Evolutionary conservation across 2,888 invertebrate species (phyloP).

Genomic region (Coenonympha glycerion): DNA sequence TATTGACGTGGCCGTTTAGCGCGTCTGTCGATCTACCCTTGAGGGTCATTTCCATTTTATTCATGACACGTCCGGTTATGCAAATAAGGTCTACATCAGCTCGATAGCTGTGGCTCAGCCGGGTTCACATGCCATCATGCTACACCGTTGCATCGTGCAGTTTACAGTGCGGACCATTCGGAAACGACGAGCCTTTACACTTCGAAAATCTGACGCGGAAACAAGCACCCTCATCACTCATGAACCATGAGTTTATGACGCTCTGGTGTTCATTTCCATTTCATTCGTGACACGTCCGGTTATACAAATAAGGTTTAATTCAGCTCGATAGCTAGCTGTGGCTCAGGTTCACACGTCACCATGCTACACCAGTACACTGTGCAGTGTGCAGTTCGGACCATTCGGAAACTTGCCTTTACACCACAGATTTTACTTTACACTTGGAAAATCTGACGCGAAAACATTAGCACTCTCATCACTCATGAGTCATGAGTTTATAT

Average conservation of each 20-base stretch:
- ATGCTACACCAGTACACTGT: too few relatives aligned
- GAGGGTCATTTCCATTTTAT: slow-evolving; percentile 69
- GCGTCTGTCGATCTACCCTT: slow-evolving; percentile 20
- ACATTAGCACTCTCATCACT: too few relatives aligned
- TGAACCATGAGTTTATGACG: too few relatives aligned
- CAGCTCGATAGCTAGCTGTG: slow-evolving; percentile 21
- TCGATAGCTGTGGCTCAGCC: slow-evolving; percentile 14
- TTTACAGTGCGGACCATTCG: neutral
- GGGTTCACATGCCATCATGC: slow-evolving; percentile 23
- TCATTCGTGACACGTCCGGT: slow-evolving; percentile 71
- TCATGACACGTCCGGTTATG: slow-evolving; percentile 71
- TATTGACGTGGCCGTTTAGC: slow-evolving; percentile 50
- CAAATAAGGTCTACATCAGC: slow-evolving; percentile 44
- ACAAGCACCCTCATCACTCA: too few relatives aligned
- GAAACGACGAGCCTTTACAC: slow-evolving; percentile 5
- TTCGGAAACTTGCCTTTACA: slow-evolving; percentile 1
- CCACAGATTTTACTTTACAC: too few relatives aligned
- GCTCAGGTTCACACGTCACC: slow-evolving; percentile 23
- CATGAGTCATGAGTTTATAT: too few relatives aligned
- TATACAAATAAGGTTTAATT: slow-evolving; percentile 55
- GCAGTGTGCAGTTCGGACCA: too few relatives aligned
- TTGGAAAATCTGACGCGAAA: neutral
- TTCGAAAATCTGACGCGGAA: neutral
- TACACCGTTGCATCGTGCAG: too few relatives aligned
- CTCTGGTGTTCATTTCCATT: slow-evolving; percentile 72